Percentiles rank a stretch among this genome's conserved stretches.
phyloP scores from a whole-genome alignment of 2,888 invertebrate species.

The Eustalomyia histrio region DNA sequence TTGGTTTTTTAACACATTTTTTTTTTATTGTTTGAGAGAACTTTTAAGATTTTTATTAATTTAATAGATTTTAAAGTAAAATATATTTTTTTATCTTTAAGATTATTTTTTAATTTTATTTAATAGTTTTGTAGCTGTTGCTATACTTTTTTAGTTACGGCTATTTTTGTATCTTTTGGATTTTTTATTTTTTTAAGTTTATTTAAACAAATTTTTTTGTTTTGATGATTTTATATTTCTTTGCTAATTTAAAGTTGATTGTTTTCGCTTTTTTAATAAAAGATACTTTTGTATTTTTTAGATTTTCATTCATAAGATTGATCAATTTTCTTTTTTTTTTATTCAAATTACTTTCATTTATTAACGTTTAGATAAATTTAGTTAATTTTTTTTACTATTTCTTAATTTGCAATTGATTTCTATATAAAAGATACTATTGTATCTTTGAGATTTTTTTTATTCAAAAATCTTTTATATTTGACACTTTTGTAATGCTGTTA shows the following conservation, averaged over 20 bases:
- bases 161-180: background rate
- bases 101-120: conserved; percentile 17
- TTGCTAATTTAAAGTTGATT: background rate
- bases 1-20: conserved; percentile 10
- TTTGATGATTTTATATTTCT: background rate
- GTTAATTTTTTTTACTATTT: background rate
- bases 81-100: conserved; percentile 33
- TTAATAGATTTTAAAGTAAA: background rate
- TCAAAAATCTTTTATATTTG: background rate
- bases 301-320: background rate
- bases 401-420: background rate
- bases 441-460: background rate
- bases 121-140: conserved; percentile 2
- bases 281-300: conserved; percentile 14
- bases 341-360: conserved; percentile 4
- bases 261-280: background rate
- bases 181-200: background rate
- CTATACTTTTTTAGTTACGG: conserved; percentile 20
- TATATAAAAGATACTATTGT: background rate
- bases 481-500: background rate
- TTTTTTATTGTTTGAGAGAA: background rate
- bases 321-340: conserved; percentile 14
- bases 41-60: background rate
- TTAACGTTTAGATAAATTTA: background rate
- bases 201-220: background rate